Base-by-base conservation (phyloP, 2,888 invertebrate genomes). In the Nasonovia ribisnigri region DNA sequence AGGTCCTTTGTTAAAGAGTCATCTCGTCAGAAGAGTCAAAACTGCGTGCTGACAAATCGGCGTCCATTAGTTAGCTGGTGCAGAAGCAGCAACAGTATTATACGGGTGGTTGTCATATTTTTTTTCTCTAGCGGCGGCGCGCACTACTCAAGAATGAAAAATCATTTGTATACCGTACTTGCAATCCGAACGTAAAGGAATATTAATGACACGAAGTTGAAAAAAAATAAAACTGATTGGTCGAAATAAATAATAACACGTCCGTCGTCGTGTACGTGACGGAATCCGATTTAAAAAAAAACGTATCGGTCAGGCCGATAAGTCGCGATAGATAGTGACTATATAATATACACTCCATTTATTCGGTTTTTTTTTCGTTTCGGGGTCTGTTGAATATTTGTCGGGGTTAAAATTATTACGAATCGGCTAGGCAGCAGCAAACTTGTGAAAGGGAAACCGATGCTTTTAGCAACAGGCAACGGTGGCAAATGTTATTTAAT, bases 1-100 rank as follows among this genome's bases (percentile, higher is more conserved):
- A 93, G 84, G 93, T 89, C 88, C 84, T 57, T 93, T 89, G 93
- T 93, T 93, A 89, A 93, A 89, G 84, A 93, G 93, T 93, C 93
- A 43, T 93, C 89, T 93, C 86, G 84, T 90, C 93, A 57, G 86
- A 60, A 42, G 57, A 86, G 84, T 48, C 57, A 54, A 90, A 93
- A 93, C 90, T 84, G 48, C 84, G 29, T 29, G 57, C 84, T 84
- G 93, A 93, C 93, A 93, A 93, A 93, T 93, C 93, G 86, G 36
- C 46, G 93, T 93, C 90, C 93, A 93, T 93, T 93, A 93, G 93
- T 93, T 54, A 86, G 90, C 13, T 26, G 29, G 90, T 13, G 67
- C 48, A 10, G 8, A 42, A 84, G 84, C 51, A 84, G 54, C 93
- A 93, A 90, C 84, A 93, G 90, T 57, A 77, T 77, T 77, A 77